These are phyloP conservation scores for Puntigrus tetrazona DNA, from an alignment of 2,113 vertebrate species.

Conservation along the genomic window DNA sequence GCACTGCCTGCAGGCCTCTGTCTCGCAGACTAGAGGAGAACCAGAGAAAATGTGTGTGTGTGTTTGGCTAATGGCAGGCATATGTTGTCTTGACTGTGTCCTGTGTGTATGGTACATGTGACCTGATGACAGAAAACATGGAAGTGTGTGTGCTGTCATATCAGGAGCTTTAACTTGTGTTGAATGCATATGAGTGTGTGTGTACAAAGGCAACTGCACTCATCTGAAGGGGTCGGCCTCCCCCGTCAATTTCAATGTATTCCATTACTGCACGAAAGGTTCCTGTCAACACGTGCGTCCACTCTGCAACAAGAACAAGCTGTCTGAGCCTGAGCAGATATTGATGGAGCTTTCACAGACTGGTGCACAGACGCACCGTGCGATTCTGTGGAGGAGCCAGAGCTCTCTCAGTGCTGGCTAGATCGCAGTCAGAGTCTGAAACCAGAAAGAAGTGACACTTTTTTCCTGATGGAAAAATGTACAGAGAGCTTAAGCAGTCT, in stretches of 20 bases:
- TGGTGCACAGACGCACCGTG: background rate
- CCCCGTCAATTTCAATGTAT: constrained; percentile 23
- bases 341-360: background rate
- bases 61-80: constrained; percentile 31
- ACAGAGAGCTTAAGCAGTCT: background rate
- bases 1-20: constrained; percentile 21
- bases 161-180: constrained; percentile 16
- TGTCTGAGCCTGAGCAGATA: constrained; percentile 5
- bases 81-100: constrained; percentile 12
- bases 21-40: background rate
- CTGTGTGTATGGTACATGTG: background rate
- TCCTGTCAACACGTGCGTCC: constrained; percentile 15
- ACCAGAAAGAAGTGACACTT: constrained; percentile 1
- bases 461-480: constrained; percentile 29
- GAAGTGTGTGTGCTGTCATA: constrained; percentile 31
- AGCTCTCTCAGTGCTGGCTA: background rate
- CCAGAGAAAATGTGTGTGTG: constrained; percentile 3
- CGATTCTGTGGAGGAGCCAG: constrained; percentile 5
- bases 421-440: constrained; percentile 17
- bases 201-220: background rate
- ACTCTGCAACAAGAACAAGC: constrained; percentile 9
- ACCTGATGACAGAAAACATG: constrained; percentile 25
- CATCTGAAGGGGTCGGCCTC: background rate
- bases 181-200: background rate
- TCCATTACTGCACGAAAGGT: constrained; percentile 10